A percentile compares a stretch with the other conserved stretches of the same genome.
phyloP scores from a whole-genome alignment of 2,888 invertebrate genomes.

The Andrena chrysosceles region DNA sequence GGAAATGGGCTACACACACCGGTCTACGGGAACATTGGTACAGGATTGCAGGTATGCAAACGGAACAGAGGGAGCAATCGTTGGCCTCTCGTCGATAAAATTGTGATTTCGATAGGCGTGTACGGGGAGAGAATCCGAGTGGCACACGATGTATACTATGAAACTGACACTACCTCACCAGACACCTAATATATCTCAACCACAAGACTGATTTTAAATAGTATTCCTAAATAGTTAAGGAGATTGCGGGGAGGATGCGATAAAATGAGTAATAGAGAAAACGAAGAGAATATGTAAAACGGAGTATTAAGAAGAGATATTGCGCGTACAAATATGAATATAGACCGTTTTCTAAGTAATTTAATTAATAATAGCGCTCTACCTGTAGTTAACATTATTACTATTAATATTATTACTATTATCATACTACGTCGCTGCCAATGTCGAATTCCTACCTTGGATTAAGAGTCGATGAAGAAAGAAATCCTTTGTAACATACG shows the following conservation, averaged over 20 bases:
- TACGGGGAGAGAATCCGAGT: conserved; percentile 59
- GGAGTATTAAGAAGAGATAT: conserved; percentile 67
- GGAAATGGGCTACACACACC: neutral
- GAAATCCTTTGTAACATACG: conserved; percentile 67
- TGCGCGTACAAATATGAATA: conserved; percentile 76
- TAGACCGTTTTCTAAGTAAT: conserved; percentile 74
- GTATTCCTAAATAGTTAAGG: conserved; percentile 82
- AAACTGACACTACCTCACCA: conserved; percentile 85
- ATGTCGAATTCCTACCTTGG: conserved; percentile 66
- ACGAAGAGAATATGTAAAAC: conserved; percentile 27
- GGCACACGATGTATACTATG: conserved; percentile 83
- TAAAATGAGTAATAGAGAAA: conserved; percentile 10
- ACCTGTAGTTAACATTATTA: conserved; percentile 54
- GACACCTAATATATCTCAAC: conserved; percentile 84
- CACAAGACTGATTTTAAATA: conserved; percentile 85
- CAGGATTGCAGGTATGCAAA: neutral
- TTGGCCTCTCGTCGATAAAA: neutral
- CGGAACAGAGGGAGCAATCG: conserved; percentile 1
- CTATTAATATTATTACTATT: conserved; percentile 51
- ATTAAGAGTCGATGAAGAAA: conserved; percentile 43
- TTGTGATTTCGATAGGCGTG: conserved; percentile 25
- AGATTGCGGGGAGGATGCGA: conserved; percentile 42
- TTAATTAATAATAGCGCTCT: conserved; percentile 61
- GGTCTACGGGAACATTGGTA: neutral
- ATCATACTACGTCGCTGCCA: conserved; percentile 66